A percentile compares a stretch with the other conserved stretches of the same genome.
These are phyloP conservation scores for Euclidia mi DNA, from an alignment of 2,888 invertebrate genomes.

Conservation along the genomic window DNA sequence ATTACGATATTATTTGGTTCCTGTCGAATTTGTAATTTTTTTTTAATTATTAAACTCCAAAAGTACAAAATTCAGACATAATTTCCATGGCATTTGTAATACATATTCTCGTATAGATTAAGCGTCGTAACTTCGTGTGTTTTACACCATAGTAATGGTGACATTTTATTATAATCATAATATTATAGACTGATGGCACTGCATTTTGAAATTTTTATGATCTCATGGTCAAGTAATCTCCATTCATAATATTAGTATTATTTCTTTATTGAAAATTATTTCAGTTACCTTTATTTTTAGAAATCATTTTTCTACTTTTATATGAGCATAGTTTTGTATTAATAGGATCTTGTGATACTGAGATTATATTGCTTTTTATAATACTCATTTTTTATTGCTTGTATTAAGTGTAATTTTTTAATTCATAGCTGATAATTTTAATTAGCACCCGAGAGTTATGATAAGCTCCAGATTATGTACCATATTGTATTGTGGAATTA, in stretches of 20 bases:
- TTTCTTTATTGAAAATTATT: slow-evolving; percentile 36
- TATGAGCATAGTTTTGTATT: slow-evolving; percentile 26
- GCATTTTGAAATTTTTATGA: slow-evolving; percentile 46
- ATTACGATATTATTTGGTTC: too few species aligned
- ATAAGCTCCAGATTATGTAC: too few species aligned
- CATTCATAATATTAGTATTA: slow-evolving; percentile 29
- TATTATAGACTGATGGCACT: slow-evolving; percentile 54
- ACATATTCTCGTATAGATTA: slow-evolving; percentile 21
- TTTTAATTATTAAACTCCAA: slow-evolving; percentile 25
- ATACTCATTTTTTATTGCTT: not conserved
- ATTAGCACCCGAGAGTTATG: too few species aligned
- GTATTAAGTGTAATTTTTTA: too few species aligned
- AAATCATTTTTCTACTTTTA: slow-evolving; percentile 49
- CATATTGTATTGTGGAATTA: too few species aligned
- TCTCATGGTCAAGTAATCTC: slow-evolving; percentile 52
- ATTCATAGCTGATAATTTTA: too few species aligned
- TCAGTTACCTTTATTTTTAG: slow-evolving; percentile 58
- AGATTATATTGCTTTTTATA: slow-evolving; percentile 18
- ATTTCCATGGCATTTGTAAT: slow-evolving; percentile 14
- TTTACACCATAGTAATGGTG: slow-evolving; percentile 28
- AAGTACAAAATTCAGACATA: slow-evolving; percentile 45
- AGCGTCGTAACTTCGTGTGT: slow-evolving; percentile 26
- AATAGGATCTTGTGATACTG: slow-evolving; percentile 31
- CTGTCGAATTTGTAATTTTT: slow-evolving; percentile 1
- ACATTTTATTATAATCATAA: slow-evolving; percentile 34